Evolutionary conservation across 2,113 vertebrate species (phyloP).

Genomic region (Oncorhynchus tshawytscha): DNA sequence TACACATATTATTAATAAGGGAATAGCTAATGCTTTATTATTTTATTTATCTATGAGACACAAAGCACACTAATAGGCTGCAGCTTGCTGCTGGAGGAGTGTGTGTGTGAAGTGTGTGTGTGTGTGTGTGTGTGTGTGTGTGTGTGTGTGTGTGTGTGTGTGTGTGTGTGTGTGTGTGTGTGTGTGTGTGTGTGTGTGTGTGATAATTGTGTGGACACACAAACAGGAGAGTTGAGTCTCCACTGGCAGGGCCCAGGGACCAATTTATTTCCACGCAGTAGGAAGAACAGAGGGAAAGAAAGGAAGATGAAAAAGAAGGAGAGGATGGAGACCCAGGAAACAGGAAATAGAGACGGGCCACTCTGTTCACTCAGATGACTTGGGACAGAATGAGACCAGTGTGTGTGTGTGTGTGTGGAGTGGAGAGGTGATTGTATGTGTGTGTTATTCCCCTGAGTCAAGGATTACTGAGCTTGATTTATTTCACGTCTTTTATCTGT

Average conservation of each 20-base stretch:
- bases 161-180: slow-evolving; percentile 17
- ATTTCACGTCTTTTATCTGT: no score
- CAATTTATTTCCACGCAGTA: slow-evolving; percentile 77
- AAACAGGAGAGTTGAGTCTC: slow-evolving; percentile 11
- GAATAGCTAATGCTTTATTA: slow-evolving; percentile 55
- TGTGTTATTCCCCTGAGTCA: no score
- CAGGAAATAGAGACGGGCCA: slow-evolving; percentile 26
- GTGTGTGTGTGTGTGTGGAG: no score
- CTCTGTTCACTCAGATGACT: slow-evolving; percentile 33
- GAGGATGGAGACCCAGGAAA: slow-evolving; percentile 45
- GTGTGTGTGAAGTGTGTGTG: slow-evolving; percentile 22
- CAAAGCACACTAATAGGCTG: slow-evolving; percentile 50
- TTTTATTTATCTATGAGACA: slow-evolving; percentile 63
- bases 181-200: slow-evolving; percentile 29
- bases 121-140: slow-evolving; percentile 26
- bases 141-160: not conserved
- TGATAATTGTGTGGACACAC: not conserved
- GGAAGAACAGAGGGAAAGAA: slow-evolving; percentile 50
- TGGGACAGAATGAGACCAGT: slow-evolving; percentile 39
- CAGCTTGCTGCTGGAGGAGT: slow-evolving; percentile 42
- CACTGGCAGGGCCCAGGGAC: slow-evolving; percentile 59
- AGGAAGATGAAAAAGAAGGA: slow-evolving; percentile 46
- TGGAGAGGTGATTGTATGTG: no score
- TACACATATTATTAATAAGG: slow-evolving; percentile 50
- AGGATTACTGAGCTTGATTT: no score